Evolutionary conservation across 2,888 invertebrate species (phyloP).

Genomic region (Drosophila antonietae): DNA sequence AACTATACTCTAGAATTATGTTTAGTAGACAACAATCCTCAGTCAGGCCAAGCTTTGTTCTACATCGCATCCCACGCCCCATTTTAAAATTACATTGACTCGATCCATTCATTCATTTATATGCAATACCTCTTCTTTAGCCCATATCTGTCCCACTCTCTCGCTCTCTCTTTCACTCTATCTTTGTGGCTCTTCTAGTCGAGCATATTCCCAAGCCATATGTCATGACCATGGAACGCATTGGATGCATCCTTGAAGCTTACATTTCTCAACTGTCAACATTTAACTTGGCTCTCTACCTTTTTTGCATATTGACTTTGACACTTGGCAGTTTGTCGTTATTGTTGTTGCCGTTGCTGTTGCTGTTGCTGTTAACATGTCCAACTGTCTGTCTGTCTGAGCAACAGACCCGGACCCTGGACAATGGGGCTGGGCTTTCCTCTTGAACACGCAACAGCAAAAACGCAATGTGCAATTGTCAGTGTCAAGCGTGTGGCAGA

Average conservation of each 20-base stretch:
- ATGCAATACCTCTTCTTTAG: constrained; percentile 15
- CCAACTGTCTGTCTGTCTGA: constrained; percentile 45
- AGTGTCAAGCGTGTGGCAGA: constrained; percentile 64
- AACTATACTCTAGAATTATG: neutral
- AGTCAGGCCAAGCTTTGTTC: neutral
- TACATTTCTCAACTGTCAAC: constrained; percentile 81
- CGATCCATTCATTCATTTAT: constrained; percentile 27
- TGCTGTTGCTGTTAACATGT: constrained; percentile 74
- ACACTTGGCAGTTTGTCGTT: constrained; percentile 71
- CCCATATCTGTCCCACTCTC: neutral
- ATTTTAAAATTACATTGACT: constrained; percentile 12
- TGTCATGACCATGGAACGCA: constrained; percentile 53
- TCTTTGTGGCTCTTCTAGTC: constrained; percentile 10
- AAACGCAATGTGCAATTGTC: constrained; percentile 61
- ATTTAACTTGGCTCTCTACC: constrained; percentile 71
- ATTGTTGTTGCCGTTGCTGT: constrained; percentile 7
- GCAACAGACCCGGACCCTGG: constrained; percentile 48
- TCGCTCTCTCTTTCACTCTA: neutral
- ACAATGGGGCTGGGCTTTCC: constrained; percentile 68
- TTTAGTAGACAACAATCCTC: neutral
- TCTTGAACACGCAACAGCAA: constrained; percentile 71
- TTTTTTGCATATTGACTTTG: constrained; percentile 81
- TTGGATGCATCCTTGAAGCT: constrained; percentile 75
- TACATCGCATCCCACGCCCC: constrained; percentile 2
- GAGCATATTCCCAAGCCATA: constrained; percentile 48